These are phyloP conservation scores for Lithobates pipiens DNA, from an alignment of 2,797 vertebrate genomes.

Conservation along the genomic window DNA sequence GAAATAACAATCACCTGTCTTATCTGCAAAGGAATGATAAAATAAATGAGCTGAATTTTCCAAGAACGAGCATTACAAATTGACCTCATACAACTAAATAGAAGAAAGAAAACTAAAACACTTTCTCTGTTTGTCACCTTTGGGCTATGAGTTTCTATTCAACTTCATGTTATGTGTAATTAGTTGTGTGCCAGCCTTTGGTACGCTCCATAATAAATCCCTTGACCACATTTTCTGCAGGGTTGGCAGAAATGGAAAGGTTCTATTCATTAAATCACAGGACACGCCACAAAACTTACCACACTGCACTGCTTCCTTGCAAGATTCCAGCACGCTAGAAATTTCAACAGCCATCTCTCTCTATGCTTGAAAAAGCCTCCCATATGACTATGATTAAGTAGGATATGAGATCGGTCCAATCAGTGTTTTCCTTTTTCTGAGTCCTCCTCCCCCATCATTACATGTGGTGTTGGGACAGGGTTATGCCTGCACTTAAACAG, in stretches of 20 bases:
- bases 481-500: conserved; percentile 72
- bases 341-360: conserved; percentile 73
- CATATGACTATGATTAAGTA: conserved; percentile 75
- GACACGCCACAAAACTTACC: conserved; percentile 72
- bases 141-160: conserved; percentile 75
- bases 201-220: conserved; percentile 81
- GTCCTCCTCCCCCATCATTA: conserved; percentile 61
- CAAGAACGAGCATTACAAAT: neutral
- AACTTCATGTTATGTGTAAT: conserved; percentile 77
- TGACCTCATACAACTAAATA: neutral
- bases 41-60: neutral
- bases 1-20: neutral
- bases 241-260: conserved; percentile 81
- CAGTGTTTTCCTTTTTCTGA: conserved; percentile 70
- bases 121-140: conserved; percentile 78
- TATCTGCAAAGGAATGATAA: neutral
- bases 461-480: conserved; percentile 61
- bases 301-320: conserved; percentile 70
- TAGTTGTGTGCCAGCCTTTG: conserved; percentile 79
- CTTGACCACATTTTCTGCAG: conserved; percentile 76
- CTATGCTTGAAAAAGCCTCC: conserved; percentile 67
- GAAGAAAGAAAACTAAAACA: conserved; percentile 72
- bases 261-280: conserved; percentile 78
- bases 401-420: conserved; percentile 69
- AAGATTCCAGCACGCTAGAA: conserved; percentile 74